phyloP scores from a whole-genome alignment of 2,888 invertebrate species.

The Nysson spinosus region DNA sequence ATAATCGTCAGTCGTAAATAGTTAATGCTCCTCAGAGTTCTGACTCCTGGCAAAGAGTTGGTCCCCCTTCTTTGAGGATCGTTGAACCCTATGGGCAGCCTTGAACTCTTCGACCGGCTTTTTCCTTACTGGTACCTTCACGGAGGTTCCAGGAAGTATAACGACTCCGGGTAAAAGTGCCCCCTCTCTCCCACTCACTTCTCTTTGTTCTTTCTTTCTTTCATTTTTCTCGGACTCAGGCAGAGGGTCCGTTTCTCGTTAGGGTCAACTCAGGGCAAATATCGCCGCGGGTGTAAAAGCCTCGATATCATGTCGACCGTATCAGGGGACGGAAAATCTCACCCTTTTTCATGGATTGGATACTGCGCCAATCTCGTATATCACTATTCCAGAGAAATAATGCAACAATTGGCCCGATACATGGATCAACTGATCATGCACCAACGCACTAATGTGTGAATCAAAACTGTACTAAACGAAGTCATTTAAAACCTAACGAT shows the following conservation, averaged over 20 bases:
- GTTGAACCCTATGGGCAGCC: conserved; percentile 58
- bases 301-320: conserved; percentile 8
- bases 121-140: conserved; percentile 58
- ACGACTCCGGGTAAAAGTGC: conserved; percentile 51
- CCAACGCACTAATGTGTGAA: too few relatives aligned
- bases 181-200: conserved; percentile 6
- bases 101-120: conserved; percentile 64
- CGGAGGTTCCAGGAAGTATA: conserved; percentile 62
- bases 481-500: too few relatives aligned
- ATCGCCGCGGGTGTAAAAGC: conserved; percentile 18
- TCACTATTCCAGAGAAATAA: too few relatives aligned
- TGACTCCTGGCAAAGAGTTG: conserved; percentile 33
- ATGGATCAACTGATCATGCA: too few relatives aligned
- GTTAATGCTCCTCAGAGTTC: conserved; percentile 43
- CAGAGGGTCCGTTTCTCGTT: conserved; percentile 42
- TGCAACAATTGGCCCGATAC: too few relatives aligned
- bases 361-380: too few relatives aligned
- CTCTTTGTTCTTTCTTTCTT: conserved; percentile 37
- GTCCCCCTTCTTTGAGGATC: conserved; percentile 51
- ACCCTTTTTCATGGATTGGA: too few relatives aligned
- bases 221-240: conserved; percentile 28
- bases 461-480: too few relatives aligned
- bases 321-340: not conserved
- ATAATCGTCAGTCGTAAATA: conserved; percentile 46
- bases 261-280: conserved; percentile 47